These are phyloP conservation scores for human DNA, from an alignment of 2,113 vertebrate species.

Conservation along the genomic window GRCh38 chr4:119297001-119297500, in stretches of 20 bases:
- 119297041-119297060: not conserved
- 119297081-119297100: not conserved
- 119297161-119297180: not conserved
- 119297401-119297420: not conserved
- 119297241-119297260: not conserved
- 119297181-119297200: not conserved
- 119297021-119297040: not conserved
- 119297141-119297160: not conserved
- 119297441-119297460: not conserved
- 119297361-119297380: not conserved
- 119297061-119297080: constrained; percentile 46
- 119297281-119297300: not conserved
- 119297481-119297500: too few species aligned
- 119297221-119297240: not conserved
- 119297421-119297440: not conserved
- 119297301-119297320: not conserved
- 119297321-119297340: not conserved
- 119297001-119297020: not conserved
- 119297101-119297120: not conserved
- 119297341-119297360: not conserved
- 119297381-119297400: not conserved
- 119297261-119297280: not conserved
- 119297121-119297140: not conserved
- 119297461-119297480: too few species aligned
- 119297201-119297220: not conserved